A percentile compares a stretch with the other conserved stretches of the same genome.
Evolutionary conservation across 2,888 invertebrate genomes (phyloP).

Genomic region (Heterodera filipjevi): DNA sequence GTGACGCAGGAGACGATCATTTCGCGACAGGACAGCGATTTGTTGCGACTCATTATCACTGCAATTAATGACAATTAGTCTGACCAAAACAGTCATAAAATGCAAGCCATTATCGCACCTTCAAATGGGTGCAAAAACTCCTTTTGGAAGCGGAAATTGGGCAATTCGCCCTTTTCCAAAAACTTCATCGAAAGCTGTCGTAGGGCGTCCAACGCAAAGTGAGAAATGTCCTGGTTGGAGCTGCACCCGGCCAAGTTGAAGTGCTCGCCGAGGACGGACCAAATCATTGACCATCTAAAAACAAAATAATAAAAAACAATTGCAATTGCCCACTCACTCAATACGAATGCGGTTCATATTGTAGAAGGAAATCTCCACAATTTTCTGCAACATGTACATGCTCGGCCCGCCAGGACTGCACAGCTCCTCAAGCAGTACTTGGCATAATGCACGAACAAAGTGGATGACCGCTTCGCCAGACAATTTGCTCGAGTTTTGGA

Average conservation of each 20-base stretch:
- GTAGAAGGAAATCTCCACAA: conserved; percentile 88
- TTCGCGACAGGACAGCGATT: conserved; percentile 89
- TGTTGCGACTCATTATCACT: conserved; percentile 58
- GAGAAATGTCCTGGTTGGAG: conserved; percentile 89
- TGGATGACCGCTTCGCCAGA: conserved; percentile 94
- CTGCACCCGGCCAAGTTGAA: conserved; percentile 74
- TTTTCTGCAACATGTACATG: conserved; percentile 97
- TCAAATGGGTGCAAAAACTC: conserved; percentile 98
- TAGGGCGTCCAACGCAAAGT: conserved; percentile 95
- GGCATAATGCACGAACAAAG: conserved; percentile 94
- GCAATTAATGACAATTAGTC: background rate
- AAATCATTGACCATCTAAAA: conserved; percentile 72
- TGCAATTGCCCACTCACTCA: conserved; percentile 18
- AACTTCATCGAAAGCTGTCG: conserved; percentile 98
- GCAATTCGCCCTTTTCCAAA: conserved; percentile 95
- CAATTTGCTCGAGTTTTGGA: conserved; percentile 81
- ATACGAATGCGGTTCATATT: conserved; percentile 96
- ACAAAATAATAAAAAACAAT: conserved; percentile 66
- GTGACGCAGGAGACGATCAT: conserved; percentile 98
- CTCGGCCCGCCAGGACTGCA: conserved; percentile 83
- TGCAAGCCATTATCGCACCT: conserved; percentile 53
- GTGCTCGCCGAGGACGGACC: conserved; percentile 93
- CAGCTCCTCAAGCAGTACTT: conserved; percentile 89
- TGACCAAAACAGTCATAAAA: conserved; percentile 70
- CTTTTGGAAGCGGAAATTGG: conserved; percentile 98